Conservation (phyloP, 1,140 invertebrate genomes). For the Battus philenor region DNA sequence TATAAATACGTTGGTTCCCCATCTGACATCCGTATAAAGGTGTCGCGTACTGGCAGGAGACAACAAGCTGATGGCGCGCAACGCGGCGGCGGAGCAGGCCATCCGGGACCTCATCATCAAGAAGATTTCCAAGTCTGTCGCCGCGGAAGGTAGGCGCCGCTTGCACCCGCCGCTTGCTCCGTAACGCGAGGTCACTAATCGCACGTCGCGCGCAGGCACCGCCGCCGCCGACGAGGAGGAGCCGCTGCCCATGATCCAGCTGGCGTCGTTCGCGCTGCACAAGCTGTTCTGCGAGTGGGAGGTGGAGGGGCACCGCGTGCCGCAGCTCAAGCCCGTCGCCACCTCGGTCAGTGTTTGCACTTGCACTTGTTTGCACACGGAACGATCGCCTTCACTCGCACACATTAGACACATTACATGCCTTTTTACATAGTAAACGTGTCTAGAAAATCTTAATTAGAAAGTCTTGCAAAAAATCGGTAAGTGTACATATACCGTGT, state of each 20-base stretch:
- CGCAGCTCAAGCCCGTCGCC: slow-evolving; percentile 71
- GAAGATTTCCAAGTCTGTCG: slow-evolving; percentile 78
- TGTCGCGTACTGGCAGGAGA: too few relatives aligned
- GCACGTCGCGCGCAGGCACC: not conserved
- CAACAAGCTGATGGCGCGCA: slow-evolving; percentile 75
- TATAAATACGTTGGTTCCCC: too few relatives aligned
- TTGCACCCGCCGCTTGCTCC: too few relatives aligned
- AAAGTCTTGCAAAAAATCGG: too few relatives aligned
- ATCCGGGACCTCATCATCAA: slow-evolving; percentile 82
- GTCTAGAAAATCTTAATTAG: too few relatives aligned
- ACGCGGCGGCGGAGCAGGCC: slow-evolving; percentile 84
- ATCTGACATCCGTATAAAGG: not conserved
- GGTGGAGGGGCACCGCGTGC: slow-evolving; percentile 81
- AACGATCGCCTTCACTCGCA: too few relatives aligned
- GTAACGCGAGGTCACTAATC: too few relatives aligned
- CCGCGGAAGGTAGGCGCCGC: slow-evolving; percentile 16
- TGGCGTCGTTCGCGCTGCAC: slow-evolving; percentile 85
- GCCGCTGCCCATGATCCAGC: slow-evolving; percentile 82
- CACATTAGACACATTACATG: too few relatives aligned
- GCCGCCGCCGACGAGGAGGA: slow-evolving; percentile 41
- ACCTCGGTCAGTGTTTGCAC: slow-evolving; percentile 22
- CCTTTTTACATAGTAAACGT: too few relatives aligned
- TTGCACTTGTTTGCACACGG: too few relatives aligned
- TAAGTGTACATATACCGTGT: too few relatives aligned
- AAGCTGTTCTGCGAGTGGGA: slow-evolving; percentile 87